Evolutionary conservation across 2,888 invertebrate species (phyloP).

Genomic region (Ennomos fuscantarius): DNA sequence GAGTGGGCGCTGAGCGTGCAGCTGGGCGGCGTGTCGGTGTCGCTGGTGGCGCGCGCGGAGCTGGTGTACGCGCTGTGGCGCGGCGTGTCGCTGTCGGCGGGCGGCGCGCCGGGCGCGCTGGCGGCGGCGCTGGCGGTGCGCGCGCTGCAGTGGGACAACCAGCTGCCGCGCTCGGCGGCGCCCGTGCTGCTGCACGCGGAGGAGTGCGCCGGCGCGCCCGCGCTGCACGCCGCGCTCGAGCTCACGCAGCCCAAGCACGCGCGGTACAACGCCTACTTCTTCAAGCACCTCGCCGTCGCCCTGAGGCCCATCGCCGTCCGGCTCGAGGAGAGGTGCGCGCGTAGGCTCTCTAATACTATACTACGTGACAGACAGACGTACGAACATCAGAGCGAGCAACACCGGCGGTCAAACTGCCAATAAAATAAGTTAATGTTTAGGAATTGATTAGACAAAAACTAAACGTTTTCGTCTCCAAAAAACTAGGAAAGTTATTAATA

Average conservation of each 20-base stretch:
- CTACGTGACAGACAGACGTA: too few relatives aligned
- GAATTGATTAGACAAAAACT: too few relatives aligned
- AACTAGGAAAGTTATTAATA: too few relatives aligned
- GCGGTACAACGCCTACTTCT: slow-evolving; percentile 93
- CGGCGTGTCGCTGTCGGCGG: slow-evolving; percentile 86
- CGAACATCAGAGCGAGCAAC: too few relatives aligned
- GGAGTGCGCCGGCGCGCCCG: slow-evolving; percentile 85
- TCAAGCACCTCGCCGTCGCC: slow-evolving; percentile 93
- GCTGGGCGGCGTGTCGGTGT: slow-evolving; percentile 90
- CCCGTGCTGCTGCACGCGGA: slow-evolving; percentile 93
- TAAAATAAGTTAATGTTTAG: too few relatives aligned
- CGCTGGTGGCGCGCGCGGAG: slow-evolving; percentile 92
- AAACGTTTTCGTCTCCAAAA: too few relatives aligned
- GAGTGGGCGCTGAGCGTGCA: slow-evolving; percentile 87
- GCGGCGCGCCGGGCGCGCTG: slow-evolving; percentile 60
- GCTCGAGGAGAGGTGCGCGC: slow-evolving; percentile 89
- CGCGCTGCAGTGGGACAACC: slow-evolving; percentile 95
- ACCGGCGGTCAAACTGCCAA: too few relatives aligned
- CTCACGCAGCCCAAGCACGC: slow-evolving; percentile 62
- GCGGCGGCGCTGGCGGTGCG: slow-evolving; percentile 88
- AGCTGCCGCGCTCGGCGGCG: slow-evolving; percentile 92
- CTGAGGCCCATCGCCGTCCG: slow-evolving; percentile 93
- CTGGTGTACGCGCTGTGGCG: slow-evolving; percentile 90
- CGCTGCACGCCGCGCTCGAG: slow-evolving; percentile 92
- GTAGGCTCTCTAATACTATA: too few relatives aligned